Evolutionary conservation across 2,888 invertebrate species (phyloP), one percentile per base, ranked within the genome.

Genomic region (Quadriops clusia): DNA sequence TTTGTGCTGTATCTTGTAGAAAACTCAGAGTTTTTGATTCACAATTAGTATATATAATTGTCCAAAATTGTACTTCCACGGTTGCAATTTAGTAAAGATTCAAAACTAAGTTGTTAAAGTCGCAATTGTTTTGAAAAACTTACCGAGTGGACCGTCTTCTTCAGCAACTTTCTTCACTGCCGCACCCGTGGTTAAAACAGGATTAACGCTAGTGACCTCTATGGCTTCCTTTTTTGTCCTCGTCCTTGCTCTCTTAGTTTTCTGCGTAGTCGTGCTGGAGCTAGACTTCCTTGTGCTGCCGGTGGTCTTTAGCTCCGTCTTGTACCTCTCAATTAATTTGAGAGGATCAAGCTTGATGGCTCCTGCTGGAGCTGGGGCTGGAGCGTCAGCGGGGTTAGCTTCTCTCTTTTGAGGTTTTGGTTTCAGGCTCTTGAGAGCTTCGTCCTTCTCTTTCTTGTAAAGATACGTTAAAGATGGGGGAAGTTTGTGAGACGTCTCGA

Each of bases 401-500:
- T 41, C 37, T 38, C 53, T 43, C 44, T 58, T 53, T 43, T 48
- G 36, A 12, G 36, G 38, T 38, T 43, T 46, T 22, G 33, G 36
- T 23, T 48, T 53, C 11, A 44, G 18, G 41, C 44, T 31, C 43
- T 47, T 28, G 46, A 50, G 40, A 23, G 44, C 21, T 29, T 51
- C 50, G 17, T 53, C 54, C 9, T 57, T 56, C n/a, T 57, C 50
- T 11, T 56, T 56, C 3, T 55, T 36, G 23, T 52, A 47, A 31
- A 53, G 60, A n/a, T n/a, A n/a, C 3, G 54, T 53, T n/a, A 63
- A 33, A n/a, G 50, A 52, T 10, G 57, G 68, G 1, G 74, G 75
- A 41, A 77, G 67, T 59, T 81, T 82, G 52, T 82, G 82, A 2
- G 81, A 66, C 2, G 79, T 77, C 58, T 80, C 79, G 46, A 80